phyloP scores from a whole-genome alignment of 1,140 invertebrate genomes.

The Brachionus rubens region DNA sequence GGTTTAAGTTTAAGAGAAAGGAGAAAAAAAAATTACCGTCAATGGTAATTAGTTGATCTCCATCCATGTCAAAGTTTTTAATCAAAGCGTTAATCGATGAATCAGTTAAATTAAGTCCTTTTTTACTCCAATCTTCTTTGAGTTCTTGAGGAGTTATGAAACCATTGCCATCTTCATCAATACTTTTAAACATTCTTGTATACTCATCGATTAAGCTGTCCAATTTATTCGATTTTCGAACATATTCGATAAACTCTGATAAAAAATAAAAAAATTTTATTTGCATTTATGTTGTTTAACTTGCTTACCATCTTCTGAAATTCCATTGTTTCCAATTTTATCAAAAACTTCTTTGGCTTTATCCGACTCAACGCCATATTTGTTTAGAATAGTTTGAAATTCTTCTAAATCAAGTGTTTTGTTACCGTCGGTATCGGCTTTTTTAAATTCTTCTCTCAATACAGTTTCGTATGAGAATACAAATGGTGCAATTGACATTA shows the following conservation, averaged over 20 bases:
- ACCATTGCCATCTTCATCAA: constrained; percentile 26
- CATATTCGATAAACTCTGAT: constrained; percentile 13
- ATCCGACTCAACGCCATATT: constrained; percentile 7
- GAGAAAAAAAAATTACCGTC: too few species aligned
- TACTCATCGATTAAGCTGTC: constrained; percentile 1
- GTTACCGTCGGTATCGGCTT: constrained; percentile 2
- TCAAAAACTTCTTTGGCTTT: constrained; percentile 10
- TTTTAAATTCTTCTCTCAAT: background rate
- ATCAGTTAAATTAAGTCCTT: constrained; percentile 6
- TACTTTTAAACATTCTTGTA: constrained; percentile 14
- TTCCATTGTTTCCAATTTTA: background rate
- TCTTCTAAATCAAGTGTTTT: background rate
- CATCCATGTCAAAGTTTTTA: background rate
- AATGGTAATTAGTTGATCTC: background rate
- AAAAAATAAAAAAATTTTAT: background rate
- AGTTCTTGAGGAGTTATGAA: background rate
- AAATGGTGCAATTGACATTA: constrained; percentile 2
- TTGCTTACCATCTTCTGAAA: background rate
- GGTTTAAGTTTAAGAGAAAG: too few species aligned
- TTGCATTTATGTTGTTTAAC: background rate
- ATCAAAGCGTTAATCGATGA: constrained; percentile 5
- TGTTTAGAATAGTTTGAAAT: background rate
- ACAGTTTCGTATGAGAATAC: background rate
- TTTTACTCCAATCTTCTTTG: constrained; percentile 3
- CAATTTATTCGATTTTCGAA: constrained; percentile 4